These are phyloP conservation scores for Pyrgus malvae DNA, from an alignment of 2,888 invertebrate species.

Conservation along the genomic window DNA sequence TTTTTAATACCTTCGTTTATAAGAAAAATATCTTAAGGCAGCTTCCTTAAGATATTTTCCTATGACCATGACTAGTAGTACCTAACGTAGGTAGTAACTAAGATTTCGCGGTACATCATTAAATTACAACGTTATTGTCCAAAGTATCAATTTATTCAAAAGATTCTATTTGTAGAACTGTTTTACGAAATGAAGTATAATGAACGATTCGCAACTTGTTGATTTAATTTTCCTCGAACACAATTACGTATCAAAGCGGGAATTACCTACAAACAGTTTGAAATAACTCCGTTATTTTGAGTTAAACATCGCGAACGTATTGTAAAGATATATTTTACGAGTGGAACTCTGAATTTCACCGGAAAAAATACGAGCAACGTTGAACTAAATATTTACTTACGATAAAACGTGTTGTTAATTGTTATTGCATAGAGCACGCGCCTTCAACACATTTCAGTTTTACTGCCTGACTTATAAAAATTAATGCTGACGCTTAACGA, in stretches of 20 bases:
- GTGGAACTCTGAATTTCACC: constrained; percentile 22
- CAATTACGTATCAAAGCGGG: constrained; percentile 9
- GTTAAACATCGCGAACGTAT: constrained; percentile 49
- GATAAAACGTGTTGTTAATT: constrained; percentile 45
- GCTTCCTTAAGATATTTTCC: no score
- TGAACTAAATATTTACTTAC: constrained; percentile 47
- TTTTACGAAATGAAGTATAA: neutral
- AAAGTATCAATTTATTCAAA: no score
- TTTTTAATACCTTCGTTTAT: no score
- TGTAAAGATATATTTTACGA: constrained; percentile 46
- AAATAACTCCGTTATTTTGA: constrained; percentile 47
- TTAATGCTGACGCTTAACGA: constrained; percentile 29
- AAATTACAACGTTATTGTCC: no score
- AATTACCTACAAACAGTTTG: constrained; percentile 44
- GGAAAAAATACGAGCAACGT: constrained; percentile 25
- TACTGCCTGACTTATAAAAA: constrained; percentile 44
- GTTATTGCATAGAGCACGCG: constrained; percentile 48
- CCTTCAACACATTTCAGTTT: constrained; percentile 44
- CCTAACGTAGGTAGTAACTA: no score
- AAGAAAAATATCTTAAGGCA: no score
- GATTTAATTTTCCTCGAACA: neutral
- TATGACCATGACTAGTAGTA: no score
- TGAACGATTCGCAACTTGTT: neutral
- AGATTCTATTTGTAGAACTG: no score
- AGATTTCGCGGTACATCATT: no score